Evolutionary conservation across 1,140 invertebrate species (phyloP), one percentile per base, ranked within the genome.

Genomic region (Heliconius congener): DNA sequence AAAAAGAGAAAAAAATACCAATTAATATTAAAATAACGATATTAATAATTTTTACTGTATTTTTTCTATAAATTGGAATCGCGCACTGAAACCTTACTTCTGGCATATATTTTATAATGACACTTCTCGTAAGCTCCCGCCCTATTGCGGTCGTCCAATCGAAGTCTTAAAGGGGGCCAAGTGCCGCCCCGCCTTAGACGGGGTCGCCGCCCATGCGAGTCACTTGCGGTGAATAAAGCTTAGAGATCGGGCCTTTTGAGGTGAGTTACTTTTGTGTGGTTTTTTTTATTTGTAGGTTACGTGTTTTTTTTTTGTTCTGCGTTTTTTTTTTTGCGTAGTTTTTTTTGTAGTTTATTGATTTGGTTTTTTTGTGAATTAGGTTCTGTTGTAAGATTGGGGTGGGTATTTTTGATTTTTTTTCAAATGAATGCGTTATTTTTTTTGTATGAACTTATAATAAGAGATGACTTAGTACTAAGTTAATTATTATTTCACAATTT

Each of bases 161-260:
- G 72, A 77, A 79, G 55, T 42, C 78, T 71, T 79, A 77, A 79
- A 71, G 76, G 74, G 66, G 79, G 80, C 70, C 74, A 75, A 76
- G 50, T 83, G 16, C 78, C 75, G 82, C 82, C 74, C 80, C 82
- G 82, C 82, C 82, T 79, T 60, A 73, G 57, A 27, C 60, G 80
- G 71, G 37, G 37, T 50, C 74, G 23, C 76, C 82, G 80, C 82
- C 82, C 82, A 72, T 66, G 23, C 23, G 23, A 30, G 19, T 66
- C 60, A 66, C 23, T 66, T 66, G 60, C 60, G 60, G 60, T 66
- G 23, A 66, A 66, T 27, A 30, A 66, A 66, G 60, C 60, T 27
- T 66, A 27, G 60, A 30, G 60, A 66, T 23, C 11, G 71, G 39
- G 37, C 11, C 57, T 30, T 23, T 34, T 55, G 57, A 66, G 23